Percentiles rank a stretch among this genome's conserved stretches.
phyloP scores from a whole-genome alignment of 2,113 vertebrate species.

The Prunella fulvescens region DNA sequence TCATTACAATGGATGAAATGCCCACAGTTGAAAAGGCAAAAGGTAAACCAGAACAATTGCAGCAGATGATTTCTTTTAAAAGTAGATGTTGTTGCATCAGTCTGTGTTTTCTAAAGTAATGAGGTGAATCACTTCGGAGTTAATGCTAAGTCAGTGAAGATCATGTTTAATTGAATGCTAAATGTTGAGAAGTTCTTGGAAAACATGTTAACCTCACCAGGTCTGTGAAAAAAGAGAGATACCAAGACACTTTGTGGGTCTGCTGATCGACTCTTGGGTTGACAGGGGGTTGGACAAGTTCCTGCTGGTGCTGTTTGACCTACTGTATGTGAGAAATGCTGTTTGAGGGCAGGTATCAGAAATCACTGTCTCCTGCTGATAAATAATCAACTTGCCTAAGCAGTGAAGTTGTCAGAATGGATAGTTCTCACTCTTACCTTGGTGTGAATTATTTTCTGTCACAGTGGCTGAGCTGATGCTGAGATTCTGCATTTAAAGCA shows the following conservation, averaged over 20 bases:
- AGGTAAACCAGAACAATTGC: slow-evolving; percentile 72
- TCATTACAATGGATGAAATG: slow-evolving; percentile 83
- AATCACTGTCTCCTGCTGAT: background rate
- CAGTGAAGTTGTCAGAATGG: background rate
- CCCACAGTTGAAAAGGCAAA: slow-evolving; percentile 86
- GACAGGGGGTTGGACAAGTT: background rate
- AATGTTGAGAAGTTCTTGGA: background rate
- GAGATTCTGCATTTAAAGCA: background rate
- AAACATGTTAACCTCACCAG: background rate
- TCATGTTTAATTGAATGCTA: background rate
- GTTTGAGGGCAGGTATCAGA: background rate
- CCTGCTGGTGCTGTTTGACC: background rate
- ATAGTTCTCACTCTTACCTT: background rate
- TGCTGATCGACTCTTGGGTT: background rate
- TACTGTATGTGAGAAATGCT: background rate
- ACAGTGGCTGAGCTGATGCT: background rate
- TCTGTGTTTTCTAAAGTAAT: background rate
- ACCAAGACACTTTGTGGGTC: background rate
- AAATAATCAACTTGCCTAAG: background rate
- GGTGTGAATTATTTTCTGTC: background rate
- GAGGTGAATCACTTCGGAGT: background rate
- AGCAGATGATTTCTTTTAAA: background rate
- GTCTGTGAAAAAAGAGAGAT: background rate
- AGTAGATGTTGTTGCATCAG: background rate
- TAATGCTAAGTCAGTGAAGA: background rate